phyloP scores from a whole-genome alignment of 2,113 vertebrate genomes.

The Paraplagusia blochii region DNA sequence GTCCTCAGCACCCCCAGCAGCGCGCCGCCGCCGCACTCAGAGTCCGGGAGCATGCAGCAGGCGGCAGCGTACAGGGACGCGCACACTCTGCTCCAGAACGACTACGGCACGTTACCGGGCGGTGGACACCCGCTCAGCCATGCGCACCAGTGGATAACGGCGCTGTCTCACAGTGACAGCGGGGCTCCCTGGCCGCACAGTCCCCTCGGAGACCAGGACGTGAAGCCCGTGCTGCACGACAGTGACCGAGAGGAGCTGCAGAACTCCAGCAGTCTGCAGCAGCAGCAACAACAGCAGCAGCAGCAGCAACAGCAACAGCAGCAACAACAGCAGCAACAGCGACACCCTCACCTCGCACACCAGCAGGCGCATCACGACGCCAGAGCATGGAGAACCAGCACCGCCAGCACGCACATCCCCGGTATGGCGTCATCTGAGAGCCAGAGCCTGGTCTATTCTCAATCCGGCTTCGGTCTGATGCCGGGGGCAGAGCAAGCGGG shows the following conservation, averaged over 20 bases:
- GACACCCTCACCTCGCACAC: slow-evolving; percentile 83
- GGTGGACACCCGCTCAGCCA: slow-evolving; percentile 92
- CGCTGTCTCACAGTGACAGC: slow-evolving; percentile 89
- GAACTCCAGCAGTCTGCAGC: slow-evolving; percentile 82
- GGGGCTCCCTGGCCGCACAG: slow-evolving; percentile 86
- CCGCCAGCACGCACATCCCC: slow-evolving; percentile 83
- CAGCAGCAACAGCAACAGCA: slow-evolving; percentile 71
- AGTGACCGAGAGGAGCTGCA: slow-evolving; percentile 81
- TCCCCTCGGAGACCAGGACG: slow-evolving; percentile 90
- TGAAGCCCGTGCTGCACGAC: slow-evolving; percentile 87
- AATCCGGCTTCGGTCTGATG: slow-evolving; percentile 87
- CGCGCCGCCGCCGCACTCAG: slow-evolving; percentile 87
- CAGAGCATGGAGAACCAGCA: slow-evolving; percentile 85
- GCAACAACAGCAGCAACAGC: slow-evolving; percentile 78
- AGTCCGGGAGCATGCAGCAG: slow-evolving; percentile 91
- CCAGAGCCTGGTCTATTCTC: slow-evolving; percentile 85
- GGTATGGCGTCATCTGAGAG: slow-evolving; percentile 88
- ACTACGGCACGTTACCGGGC: slow-evolving; percentile 84
- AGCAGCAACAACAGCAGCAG: slow-evolving; percentile 67
- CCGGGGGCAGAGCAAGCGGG: slow-evolving; percentile 82
- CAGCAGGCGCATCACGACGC: slow-evolving; percentile 86
- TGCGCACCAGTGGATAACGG: slow-evolving; percentile 95
- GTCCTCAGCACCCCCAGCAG: slow-evolving; percentile 85
- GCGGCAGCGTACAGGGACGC: slow-evolving; percentile 90
- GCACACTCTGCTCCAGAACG: slow-evolving; percentile 86